These are phyloP conservation scores for Cygnus atratus DNA, from an alignment of 2,113 vertebrate genomes.

Conservation along the genomic window DNA sequence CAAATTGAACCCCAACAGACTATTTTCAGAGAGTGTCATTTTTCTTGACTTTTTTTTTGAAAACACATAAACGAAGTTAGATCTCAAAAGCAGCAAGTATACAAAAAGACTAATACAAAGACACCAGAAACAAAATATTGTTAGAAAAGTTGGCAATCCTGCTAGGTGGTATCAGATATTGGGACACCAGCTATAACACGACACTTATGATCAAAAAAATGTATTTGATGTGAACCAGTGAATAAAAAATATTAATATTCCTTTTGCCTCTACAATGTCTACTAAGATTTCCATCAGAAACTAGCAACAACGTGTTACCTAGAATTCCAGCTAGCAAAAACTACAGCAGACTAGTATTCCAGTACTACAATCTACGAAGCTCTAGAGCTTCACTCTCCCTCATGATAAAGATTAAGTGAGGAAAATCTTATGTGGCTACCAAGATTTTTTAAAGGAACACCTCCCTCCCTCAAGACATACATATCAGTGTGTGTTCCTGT, in stretches of 20 bases:
- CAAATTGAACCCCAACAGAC: conserved; percentile 12
- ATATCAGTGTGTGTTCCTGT: neutral
- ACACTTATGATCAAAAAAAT: neutral
- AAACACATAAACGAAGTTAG: neutral
- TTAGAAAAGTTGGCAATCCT: neutral
- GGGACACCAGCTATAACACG: neutral
- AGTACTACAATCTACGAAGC: neutral
- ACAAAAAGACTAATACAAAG: neutral
- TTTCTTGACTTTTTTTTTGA: neutral
- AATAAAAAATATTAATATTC: neutral
- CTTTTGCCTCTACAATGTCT: neutral
- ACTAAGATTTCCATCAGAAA: neutral
- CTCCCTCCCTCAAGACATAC: neutral
- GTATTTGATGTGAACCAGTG: neutral
- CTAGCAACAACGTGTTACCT: neutral
- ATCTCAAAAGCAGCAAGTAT: neutral
- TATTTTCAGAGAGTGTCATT: neutral
- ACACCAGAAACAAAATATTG: neutral
- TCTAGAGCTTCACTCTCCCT: neutral
- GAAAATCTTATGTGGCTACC: neutral
- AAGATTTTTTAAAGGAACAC: neutral
- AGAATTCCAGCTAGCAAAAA: neutral
- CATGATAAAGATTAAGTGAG: neutral
- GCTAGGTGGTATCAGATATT: neutral
- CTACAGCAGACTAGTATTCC: neutral